Conservation (phyloP, 2,113 vertebrate species). For the Artemisiospiza belli region DNA sequence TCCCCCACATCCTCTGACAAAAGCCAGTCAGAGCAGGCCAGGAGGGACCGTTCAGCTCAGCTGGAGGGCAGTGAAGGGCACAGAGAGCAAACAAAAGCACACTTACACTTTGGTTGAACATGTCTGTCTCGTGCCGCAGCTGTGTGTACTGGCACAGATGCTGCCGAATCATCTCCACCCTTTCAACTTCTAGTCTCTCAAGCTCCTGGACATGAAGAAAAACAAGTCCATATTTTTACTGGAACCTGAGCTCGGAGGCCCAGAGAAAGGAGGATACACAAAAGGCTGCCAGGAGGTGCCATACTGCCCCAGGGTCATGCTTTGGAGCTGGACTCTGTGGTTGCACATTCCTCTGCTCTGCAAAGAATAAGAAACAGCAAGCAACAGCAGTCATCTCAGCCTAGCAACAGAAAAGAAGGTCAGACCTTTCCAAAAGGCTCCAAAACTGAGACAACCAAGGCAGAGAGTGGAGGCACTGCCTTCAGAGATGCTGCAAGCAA, state of each 20-base stretch:
- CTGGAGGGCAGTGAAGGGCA: background rate
- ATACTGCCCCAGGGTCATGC: background rate
- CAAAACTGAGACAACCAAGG: background rate
- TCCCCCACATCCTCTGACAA: background rate
- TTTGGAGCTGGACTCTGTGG: background rate
- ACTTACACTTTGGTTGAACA: slow-evolving; percentile 99
- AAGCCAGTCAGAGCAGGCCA: background rate
- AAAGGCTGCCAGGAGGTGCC: background rate
- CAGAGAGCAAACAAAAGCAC: background rate
- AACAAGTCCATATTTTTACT: background rate
- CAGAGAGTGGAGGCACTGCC: background rate
- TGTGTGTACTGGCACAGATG: slow-evolving; percentile 97
- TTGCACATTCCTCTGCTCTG: background rate
- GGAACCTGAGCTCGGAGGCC: background rate
- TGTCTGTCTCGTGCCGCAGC: slow-evolving; percentile 95
- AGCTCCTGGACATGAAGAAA: slow-evolving; percentile 82
- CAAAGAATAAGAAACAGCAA: background rate
- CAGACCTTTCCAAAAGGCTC: background rate
- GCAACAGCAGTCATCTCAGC: background rate
- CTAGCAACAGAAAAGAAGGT: background rate
- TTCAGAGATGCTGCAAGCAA: background rate
- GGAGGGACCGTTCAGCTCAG: background rate
- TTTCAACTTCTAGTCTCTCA: slow-evolving; percentile 92
- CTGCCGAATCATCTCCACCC: slow-evolving; percentile 94
- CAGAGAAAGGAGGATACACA: background rate